phyloP scores from a whole-genome alignment of 2,888 invertebrate species.

The Meloe dianella region DNA sequence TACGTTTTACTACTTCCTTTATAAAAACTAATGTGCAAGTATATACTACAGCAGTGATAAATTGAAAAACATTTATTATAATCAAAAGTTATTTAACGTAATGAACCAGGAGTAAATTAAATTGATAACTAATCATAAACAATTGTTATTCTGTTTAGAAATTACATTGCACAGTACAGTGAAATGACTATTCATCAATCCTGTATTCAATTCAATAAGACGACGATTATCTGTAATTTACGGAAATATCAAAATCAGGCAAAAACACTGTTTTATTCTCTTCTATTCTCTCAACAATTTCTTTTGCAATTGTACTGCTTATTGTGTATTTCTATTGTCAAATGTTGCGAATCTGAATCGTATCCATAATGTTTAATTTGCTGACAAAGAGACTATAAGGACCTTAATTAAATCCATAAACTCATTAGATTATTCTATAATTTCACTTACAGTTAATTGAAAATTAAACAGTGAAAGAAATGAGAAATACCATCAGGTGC shows the following conservation, averaged over 20 bases:
- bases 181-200: constrained; percentile 5
- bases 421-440: not conserved
- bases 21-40: too few species aligned
- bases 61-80: not conserved
- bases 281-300: not conserved
- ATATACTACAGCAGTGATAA: too few species aligned
- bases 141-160: not conserved
- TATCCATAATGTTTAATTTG: too few species aligned
- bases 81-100: not conserved
- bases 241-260: not conserved
- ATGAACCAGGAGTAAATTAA: not conserved
- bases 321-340: too few species aligned
- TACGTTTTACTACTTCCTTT: not conserved
- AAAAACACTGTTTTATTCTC: not conserved
- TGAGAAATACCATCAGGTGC: too few species aligned
- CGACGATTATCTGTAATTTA: not conserved
- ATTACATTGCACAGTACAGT: not conserved
- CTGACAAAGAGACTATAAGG: not conserved
- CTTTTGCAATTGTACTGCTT: too few species aligned
- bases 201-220: not conserved
- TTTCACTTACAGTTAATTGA: not conserved
- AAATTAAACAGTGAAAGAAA: not conserved
- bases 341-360: too few species aligned
- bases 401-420: not conserved
- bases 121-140: not conserved